Evolutionary conservation across 1,140 invertebrate genomes (phyloP).

Genomic region (Trichomalopsis sarcophagae): DNA sequence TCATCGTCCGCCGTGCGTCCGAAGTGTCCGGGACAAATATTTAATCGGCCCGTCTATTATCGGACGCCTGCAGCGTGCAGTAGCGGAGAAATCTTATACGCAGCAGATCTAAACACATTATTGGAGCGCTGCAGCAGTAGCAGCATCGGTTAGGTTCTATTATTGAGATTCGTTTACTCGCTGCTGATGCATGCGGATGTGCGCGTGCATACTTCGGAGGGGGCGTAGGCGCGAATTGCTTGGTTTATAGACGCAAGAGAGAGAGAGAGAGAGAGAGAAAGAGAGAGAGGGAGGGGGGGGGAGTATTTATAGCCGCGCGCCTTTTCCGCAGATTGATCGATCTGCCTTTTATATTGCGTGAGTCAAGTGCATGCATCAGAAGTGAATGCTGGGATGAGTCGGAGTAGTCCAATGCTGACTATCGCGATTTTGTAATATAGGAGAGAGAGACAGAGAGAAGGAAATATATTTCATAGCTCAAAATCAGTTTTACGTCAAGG

Average conservation of each 20-base stretch:
- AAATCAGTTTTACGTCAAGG: conserved; percentile 64
- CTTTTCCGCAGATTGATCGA: too few relatives aligned
- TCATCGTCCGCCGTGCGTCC: not conserved
- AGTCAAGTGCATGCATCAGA: too few relatives aligned
- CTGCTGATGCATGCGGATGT: too few relatives aligned
- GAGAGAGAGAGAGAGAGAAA: too few relatives aligned
- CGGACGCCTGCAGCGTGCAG: not conserved
- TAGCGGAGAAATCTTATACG: not conserved
- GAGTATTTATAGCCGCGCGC: too few relatives aligned
- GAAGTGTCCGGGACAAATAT: conserved; percentile 18
- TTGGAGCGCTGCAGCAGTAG: not conserved
- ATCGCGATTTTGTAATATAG: not conserved
- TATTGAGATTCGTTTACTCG: not conserved
- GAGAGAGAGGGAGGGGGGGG: too few relatives aligned
- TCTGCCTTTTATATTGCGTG: too few relatives aligned
- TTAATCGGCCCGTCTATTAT: conserved; percentile 34
- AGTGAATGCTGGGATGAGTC: too few relatives aligned
- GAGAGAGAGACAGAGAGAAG: conserved; percentile 42
- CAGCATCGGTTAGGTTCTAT: not conserved
- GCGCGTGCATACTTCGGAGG: too few relatives aligned
- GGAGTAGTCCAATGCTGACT: not conserved
- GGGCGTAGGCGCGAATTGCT: too few relatives aligned
- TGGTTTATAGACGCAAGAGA: too few relatives aligned
- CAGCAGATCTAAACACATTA: conserved; percentile 22
- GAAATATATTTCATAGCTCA: conserved; percentile 63